Conservation (phyloP, 2,888 invertebrate species). For the Lepidonotus clava region DNA sequence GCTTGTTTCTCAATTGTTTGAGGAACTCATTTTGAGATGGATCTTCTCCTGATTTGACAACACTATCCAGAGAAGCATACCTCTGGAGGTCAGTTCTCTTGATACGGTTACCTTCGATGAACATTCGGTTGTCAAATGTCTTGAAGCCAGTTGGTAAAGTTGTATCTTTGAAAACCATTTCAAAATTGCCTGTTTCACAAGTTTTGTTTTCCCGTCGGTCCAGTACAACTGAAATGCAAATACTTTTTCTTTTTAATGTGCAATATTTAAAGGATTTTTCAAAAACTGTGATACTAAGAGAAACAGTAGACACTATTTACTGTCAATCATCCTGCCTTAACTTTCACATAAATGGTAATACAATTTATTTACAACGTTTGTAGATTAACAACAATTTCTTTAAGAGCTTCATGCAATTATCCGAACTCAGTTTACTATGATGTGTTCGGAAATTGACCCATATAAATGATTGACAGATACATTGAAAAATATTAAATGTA, state of each 20-base stretch:
- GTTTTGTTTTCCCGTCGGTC: slow-evolving; percentile 77
- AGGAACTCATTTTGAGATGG: not conserved
- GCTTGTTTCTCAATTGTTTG: slow-evolving; percentile 16
- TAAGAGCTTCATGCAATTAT: too few relatives aligned
- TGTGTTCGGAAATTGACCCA: too few relatives aligned
- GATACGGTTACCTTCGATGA: slow-evolving; percentile 66
- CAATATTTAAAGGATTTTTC: too few relatives aligned
- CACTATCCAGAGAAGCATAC: slow-evolving; percentile 52
- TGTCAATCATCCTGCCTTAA: too few relatives aligned
- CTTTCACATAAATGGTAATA: too few relatives aligned
- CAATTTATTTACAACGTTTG: too few relatives aligned
- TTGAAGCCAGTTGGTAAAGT: slow-evolving; percentile 65
- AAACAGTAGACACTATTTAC: too few relatives aligned
- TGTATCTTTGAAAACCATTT: slow-evolving; percentile 70
- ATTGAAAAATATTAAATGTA: too few relatives aligned
- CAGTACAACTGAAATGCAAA: slow-evolving; percentile 76
- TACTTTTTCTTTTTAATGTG: not conserved
- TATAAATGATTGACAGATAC: too few relatives aligned
- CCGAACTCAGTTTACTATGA: too few relatives aligned
- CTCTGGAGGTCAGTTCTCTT: slow-evolving; percentile 60
- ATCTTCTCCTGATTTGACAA: slow-evolving; percentile 31
- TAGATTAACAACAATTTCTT: too few relatives aligned
- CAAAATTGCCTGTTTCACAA: slow-evolving; percentile 79
- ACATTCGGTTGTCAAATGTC: slow-evolving; percentile 67
- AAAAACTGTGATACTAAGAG: too few relatives aligned